Base-by-base conservation (phyloP, 2,797 vertebrate species). In the Coccyzus lansbergi region DNA sequence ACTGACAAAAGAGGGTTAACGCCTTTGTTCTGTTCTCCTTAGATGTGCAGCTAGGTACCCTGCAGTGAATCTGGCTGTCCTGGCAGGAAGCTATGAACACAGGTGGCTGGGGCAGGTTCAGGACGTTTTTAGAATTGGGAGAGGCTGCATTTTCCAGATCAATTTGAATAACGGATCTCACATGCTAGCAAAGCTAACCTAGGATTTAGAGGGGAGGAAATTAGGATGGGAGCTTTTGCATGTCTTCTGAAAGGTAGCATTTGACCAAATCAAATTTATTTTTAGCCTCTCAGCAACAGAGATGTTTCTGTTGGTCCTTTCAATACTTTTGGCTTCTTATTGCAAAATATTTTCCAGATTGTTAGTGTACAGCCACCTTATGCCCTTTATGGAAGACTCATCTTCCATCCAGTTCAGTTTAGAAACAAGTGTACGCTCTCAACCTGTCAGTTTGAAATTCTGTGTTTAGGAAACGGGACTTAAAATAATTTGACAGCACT, bases 201-300 rank as follows among this genome's bases (percentile, higher is more conserved):
- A 9, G 26, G n/a, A 46, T 75, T 90, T 42, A 40, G 15, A 92
- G 15, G 6, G 12, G 22, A 3, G 87, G 25, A 63, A 74, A 91
- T 46, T 10, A 82, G 21, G 9, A 11, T 33, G 16, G 4, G 4
- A 0, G 2, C 13, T 28, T 26, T 34, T 1, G 3, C 26, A 21
- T 29, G n/a, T 51, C 10, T 69, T 36, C 42, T 70, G 75, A 83
- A 83, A 68, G 29, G 7, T 55, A 8, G 31, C 28, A 25, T 16
- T 10, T 49, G 16, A 22, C n/a, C 4, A 7, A 90, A 85, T 65
- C 21, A 49, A 65, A 52, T 31, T 70, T 76, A 55, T 88, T 91
- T 81, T 38, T 60, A 71, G 69, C 29, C 88, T 75, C 48, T 65
- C 14, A 4, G 51, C 34, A 75, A 53, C 33, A 72, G 26, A 72